Base-by-base conservation (phyloP, 2,113 vertebrate species). In the Arvicanthis niloticus region DNA sequence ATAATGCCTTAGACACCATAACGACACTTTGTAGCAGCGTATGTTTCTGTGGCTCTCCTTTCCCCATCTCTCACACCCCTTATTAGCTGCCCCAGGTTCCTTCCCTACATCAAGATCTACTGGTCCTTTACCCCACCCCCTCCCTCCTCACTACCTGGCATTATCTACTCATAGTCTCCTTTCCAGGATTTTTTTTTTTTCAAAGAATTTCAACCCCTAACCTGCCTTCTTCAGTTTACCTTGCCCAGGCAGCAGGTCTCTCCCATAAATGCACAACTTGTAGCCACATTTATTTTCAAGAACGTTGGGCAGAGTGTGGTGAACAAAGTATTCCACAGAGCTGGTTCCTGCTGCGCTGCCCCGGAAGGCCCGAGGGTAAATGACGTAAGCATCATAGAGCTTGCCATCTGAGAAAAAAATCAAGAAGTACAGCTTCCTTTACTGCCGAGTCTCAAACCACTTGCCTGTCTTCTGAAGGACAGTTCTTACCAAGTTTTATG, bases 281-380 rank as follows among this genome's bases (percentile, higher is more conserved):
- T 99, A 99, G 53, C 99, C 99, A 88, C 98, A 99, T 95, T 98
- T 96, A 62, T 98, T 98, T 98, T 99, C 99, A 96, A 99, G 98
- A 93, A 99, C 99, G 22, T 99, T 97, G 7, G 99, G 99, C 81
- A 99, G 97, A 24, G 98, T 97, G 40, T 99, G 98, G 51, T 99
- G 97, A 65, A 99, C 99, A 96, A 99, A 99, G 60, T 89, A 96
- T 85, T 99, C 99, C 85, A 99, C 97, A 76, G 98, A 98, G 93
- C 88, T 91, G 62, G 75, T 81, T 72, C 81, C 96, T 31, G 5
- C 86, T 17, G 76, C 94, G 15, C 96, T 97, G 0, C 1, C 67
- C 60, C 85, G 87, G 56, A 95, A 73, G 56, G 92, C 80, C 60
- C 97, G 98, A 0, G 99, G 99, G 91, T 99, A 99, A n/a, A 99